Base-by-base conservation (phyloP, 1,140 invertebrate species). In the Cydia strobilella region DNA sequence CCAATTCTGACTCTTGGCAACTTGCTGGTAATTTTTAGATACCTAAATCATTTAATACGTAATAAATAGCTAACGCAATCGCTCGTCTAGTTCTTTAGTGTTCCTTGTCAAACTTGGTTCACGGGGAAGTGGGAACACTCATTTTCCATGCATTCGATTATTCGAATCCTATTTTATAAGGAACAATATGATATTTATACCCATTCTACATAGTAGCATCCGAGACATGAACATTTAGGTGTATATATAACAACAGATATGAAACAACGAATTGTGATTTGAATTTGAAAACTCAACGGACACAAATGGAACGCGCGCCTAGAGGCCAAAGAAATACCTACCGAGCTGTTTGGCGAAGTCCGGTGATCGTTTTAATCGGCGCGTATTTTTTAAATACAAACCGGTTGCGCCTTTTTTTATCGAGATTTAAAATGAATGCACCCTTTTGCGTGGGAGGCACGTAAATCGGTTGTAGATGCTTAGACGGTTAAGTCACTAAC, bases 261-360 rank as follows among this genome's bases (percentile, higher is more conserved):
- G 1, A 85, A 85, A 82, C 84, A 82, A 72, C 82, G 79, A 84
- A 83, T 82, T 86, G 82, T 82, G 84, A 77, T 81, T 85, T 84
- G 85, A 89, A 89, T 89, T 88, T 81, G 84, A 89, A 89, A 89
- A 82, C 77, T 79, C 81, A 88, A 85, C 87, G 85, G 83, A 84
- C 79, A 74, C 76, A 20, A 35, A 39, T 35, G n/a, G 31, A 65
- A 71, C 73, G 15, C 15, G 48, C 48, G 48, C 45, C 5, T 65
- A 59, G 81, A 81, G 83, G 83, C 78, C 82, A 86, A 85, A 82
- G 77, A 80, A 76, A 69, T 78, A n/a, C n/a, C n/a, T n/a, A n/a
- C n/a, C n/a, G n/a, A 72, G 63, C 15, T 20, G 42, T 65, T 79
- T 78, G 62, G 76, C 77, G 76, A 76, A 77, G 15, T 51, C 48